Evolutionary conservation across 2,797 vertebrate genomes (phyloP), one percentile per base, ranked within the genome.

Genomic region (Anas acuta): DNA sequence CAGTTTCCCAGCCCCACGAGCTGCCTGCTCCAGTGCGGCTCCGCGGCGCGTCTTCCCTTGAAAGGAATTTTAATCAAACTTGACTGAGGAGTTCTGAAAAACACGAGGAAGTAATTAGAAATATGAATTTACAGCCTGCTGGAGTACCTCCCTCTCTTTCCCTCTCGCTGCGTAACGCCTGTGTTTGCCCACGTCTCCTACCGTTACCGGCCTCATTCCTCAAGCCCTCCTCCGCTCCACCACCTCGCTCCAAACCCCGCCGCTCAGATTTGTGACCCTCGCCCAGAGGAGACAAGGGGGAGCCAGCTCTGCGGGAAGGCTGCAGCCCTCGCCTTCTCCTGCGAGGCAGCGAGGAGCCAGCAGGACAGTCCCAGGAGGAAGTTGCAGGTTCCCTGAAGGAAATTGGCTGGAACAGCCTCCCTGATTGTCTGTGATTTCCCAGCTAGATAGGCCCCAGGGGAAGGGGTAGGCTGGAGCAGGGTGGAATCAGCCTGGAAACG

Each of bases 31-130:
- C 84, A 65, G 41, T 79, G 74, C 65, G 73, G 76, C 61, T 65
- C 74, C 43, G 35, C 78, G 77, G 91, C 93, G 70, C 20, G 6
- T 95, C 95, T 96, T 95, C 90, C 90, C 90, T 95, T 77, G 89
- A 95, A 97, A 95, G 95, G 97, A 96, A 97, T 97, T 97, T 97
- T 97, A 97, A 97, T 97, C 97, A 97, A 94, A 97, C 93, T 93
- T 96, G 92, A 97, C 96, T 93, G 94, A 96, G 96, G 96, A 97
- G 97, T 96, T 92, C 95, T 96, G 94, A 95, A 96, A 94, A 95
- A 97, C 96, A 97, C 71, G 87, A 96, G 96, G 95, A 97, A 97
- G 94, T 97, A 96, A 97, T 98, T 97, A 97, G 93, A 97, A 96
- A 96, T 96, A 96, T 78, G 97, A 97, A 97, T 97, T 97, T 97